These are phyloP conservation scores for Hycleus cichorii DNA, from an alignment of 1,140 invertebrate species.

Conservation along the genomic window DNA sequence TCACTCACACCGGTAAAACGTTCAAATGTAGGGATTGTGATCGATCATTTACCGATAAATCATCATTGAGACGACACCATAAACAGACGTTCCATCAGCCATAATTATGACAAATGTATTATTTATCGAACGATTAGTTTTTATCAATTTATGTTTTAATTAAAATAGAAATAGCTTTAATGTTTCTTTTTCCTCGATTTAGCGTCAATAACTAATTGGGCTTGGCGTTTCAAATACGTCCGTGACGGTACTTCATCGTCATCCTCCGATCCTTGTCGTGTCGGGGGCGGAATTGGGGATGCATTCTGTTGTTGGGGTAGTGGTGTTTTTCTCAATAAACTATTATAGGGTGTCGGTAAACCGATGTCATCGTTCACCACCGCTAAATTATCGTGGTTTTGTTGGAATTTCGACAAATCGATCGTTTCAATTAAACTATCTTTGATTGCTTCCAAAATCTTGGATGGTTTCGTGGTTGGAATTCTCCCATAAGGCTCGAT, in stretches of 20 bases:
- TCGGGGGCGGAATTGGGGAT: conserved; percentile 24
- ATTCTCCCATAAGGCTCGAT: too few species aligned
- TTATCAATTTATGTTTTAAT: too few species aligned
- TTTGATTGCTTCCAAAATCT: too few species aligned
- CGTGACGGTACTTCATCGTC: conserved; percentile 77
- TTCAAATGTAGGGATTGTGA: conserved; percentile 59
- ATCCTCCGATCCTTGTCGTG: conserved; percentile 54
- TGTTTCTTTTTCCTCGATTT: conserved; percentile 65
- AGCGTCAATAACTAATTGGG: conserved; percentile 73
- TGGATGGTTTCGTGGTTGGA: too few species aligned
- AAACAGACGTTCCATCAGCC: conserved; percentile 30
- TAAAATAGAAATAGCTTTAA: too few species aligned
- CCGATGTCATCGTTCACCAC: conserved; percentile 24
- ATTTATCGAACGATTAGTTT: too few species aligned
- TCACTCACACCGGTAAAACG: conserved; percentile 59
- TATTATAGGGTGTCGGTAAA: conserved; percentile 34
- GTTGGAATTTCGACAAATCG: too few species aligned
- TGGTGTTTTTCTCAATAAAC: conserved; percentile 33
- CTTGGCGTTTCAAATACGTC: conserved; percentile 70
- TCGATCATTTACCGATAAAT: conserved; percentile 63
- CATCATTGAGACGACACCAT: conserved; percentile 55
- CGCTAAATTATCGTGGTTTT: too few species aligned
- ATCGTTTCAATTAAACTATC: too few species aligned
- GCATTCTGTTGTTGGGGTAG: conserved; percentile 26
- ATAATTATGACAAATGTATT: too few species aligned